These are phyloP conservation scores for Dendrophyllia cribrosa DNA, from an alignment of 64 coral and sea anemone species.

Conservation along the genomic window DNA sequence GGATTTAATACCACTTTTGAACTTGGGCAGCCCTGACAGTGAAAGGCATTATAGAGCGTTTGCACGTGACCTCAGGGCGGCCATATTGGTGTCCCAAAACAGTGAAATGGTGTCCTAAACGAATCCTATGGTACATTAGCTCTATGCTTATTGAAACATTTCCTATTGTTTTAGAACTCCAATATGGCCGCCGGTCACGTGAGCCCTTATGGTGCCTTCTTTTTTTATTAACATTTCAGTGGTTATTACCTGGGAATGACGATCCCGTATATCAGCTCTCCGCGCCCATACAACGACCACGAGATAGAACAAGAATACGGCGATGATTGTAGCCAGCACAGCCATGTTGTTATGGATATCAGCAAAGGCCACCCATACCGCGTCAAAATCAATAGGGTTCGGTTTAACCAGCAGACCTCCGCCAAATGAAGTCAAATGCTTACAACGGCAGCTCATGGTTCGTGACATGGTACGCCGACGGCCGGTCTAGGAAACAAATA, in stretches of 20 bases:
- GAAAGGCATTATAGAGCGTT: too few species aligned
- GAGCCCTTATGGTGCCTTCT: too few species aligned
- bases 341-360: slow-evolving; percentile 72
- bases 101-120: too few species aligned
- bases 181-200: too few species aligned
- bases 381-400: slow-evolving; percentile 85
- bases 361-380: slow-evolving; percentile 74
- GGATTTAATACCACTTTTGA: too few species aligned
- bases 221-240: too few species aligned
- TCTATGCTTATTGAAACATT: too few species aligned
- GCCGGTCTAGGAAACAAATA: slow-evolving; percentile 49
- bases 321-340: slow-evolving; percentile 67
- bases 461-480: slow-evolving; percentile 51
- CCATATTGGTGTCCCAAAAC: too few species aligned
- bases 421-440: slow-evolving; percentile 81
- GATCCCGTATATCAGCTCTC: slow-evolving; percentile 56
- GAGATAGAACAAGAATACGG: slow-evolving; percentile 65
- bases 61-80: too few species aligned
- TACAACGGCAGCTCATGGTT: slow-evolving; percentile 68
- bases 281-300: slow-evolving; percentile 75
- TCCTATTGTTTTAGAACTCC: too few species aligned
- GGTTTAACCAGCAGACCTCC: slow-evolving; percentile 78
- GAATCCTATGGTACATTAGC: too few species aligned
- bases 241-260: slow-evolving; percentile 52
- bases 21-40: too few species aligned